Percentiles rank a stretch among this genome's conserved stretches.
phyloP scores from a whole-genome alignment of 2,888 invertebrate species.

The Lamellibrachia columna region DNA sequence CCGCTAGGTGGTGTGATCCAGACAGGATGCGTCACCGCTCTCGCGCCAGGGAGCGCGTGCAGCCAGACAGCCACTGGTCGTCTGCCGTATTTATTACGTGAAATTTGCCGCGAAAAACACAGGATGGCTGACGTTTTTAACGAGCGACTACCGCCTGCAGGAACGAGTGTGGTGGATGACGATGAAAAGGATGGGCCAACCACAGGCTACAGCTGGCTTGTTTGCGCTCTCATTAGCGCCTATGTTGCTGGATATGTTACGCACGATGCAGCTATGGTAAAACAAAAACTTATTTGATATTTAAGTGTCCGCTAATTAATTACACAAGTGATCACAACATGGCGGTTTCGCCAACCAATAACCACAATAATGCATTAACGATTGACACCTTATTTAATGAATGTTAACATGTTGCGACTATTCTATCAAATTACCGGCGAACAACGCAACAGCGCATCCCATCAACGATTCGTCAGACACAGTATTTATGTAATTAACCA shows the following conservation, averaged over 20 bases:
- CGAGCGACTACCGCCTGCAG: neutral
- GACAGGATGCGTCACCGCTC: neutral
- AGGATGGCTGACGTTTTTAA: neutral
- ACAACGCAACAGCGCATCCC: too few species aligned
- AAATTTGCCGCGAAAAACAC: constrained; percentile 1
- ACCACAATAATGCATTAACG: neutral
- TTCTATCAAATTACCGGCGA: too few species aligned
- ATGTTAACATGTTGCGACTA: neutral
- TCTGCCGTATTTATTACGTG: neutral
- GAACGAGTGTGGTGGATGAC: neutral
- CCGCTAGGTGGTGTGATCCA: neutral
- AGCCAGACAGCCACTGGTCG: neutral
- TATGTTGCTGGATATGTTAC: neutral
- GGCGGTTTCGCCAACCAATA: neutral
- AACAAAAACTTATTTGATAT: neutral
- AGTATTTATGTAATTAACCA: too few species aligned
- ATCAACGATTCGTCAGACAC: too few species aligned
- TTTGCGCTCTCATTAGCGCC: neutral
- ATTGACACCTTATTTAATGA: neutral
- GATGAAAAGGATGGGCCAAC: neutral
- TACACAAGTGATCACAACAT: neutral
- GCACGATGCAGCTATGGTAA: neutral
- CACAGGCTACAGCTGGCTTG: neutral
- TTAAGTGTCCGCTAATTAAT: neutral
- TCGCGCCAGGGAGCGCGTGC: neutral